These are phyloP conservation scores for Coelinius sp. DNA, from an alignment of 2,888 invertebrate genomes.

Conservation along the genomic window DNA sequence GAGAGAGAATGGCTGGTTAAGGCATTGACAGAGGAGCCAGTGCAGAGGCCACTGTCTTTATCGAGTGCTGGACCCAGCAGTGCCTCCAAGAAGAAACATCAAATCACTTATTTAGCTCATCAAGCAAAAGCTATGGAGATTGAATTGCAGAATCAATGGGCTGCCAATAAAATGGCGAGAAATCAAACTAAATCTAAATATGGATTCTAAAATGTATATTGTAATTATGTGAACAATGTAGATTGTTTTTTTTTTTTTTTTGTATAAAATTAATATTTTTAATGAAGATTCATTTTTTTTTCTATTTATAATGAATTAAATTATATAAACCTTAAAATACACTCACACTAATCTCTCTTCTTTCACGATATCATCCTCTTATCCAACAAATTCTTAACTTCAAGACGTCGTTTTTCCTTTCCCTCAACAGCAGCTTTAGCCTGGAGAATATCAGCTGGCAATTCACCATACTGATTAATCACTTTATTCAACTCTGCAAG, in stretches of 20 bases:
- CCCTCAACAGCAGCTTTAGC: conserved; percentile 60
- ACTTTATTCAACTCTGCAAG: conserved; percentile 52
- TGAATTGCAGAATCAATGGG: conserved; percentile 95
- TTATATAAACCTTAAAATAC: background rate
- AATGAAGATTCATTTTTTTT: background rate
- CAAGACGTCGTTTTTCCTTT: conserved; percentile 57
- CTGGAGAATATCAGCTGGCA: conserved; percentile 63
- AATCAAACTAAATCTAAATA: conserved; percentile 96
- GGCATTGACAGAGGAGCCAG: conserved; percentile 81
- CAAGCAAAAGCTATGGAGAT: conserved; percentile 96
- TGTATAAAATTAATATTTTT: background rate
- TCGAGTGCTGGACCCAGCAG: conserved; percentile 74
- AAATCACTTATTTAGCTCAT: conserved; percentile 95
- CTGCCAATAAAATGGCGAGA: conserved; percentile 86
- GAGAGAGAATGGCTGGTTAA: conserved; percentile 87
- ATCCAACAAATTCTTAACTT: conserved; percentile 51
- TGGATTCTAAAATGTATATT: conserved; percentile 80
- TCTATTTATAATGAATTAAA: background rate
- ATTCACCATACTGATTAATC: conserved; percentile 56
- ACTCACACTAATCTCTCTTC: background rate
- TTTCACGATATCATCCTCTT: conserved; percentile 52
- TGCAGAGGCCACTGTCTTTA: conserved; percentile 71
- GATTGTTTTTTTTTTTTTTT: background rate
- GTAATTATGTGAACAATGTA: background rate
- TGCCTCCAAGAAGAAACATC: conserved; percentile 89